phyloP scores from a whole-genome alignment of 1,140 invertebrate species.

The Drosophila virilis region DNA sequence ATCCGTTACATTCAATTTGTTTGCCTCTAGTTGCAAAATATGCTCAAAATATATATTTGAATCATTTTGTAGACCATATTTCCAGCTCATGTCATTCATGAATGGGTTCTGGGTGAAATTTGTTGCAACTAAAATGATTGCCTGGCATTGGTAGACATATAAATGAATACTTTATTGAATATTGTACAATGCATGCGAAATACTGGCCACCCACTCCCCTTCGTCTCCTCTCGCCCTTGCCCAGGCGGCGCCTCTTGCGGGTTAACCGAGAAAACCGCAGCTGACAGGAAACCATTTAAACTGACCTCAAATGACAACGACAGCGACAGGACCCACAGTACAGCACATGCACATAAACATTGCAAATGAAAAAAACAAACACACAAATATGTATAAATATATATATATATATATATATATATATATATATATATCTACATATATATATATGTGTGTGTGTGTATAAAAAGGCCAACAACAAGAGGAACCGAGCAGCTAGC shows the following conservation, averaged over 20 bases:
- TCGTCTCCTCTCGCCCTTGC: not conserved
- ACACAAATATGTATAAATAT: slow-evolving; percentile 17
- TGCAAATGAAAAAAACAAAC: slow-evolving; percentile 49
- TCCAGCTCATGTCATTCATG: not conserved
- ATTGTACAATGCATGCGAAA: slow-evolving; percentile 69
- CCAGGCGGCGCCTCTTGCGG: slow-evolving; percentile 23
- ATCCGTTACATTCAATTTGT: no score
- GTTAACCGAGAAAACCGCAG: slow-evolving; percentile 72
- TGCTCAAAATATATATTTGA: no score
- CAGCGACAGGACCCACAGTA: slow-evolving; percentile 57
- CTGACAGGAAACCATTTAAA: slow-evolving; percentile 82
- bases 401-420: slow-evolving; percentile 5
- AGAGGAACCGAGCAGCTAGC: slow-evolving; percentile 52
- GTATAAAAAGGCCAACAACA: slow-evolving; percentile 30
- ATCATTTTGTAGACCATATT: no score
- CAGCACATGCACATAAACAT: slow-evolving; percentile 34
- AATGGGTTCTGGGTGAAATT: slow-evolving; percentile 1
- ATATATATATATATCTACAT: slow-evolving; percentile 11
- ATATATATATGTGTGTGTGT: slow-evolving; percentile 8
- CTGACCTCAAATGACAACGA: slow-evolving; percentile 79
- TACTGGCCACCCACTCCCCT: slow-evolving; percentile 42
- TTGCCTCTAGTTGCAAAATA: no score
- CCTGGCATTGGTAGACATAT: slow-evolving; percentile 56
- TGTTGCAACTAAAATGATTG: slow-evolving; percentile 19
- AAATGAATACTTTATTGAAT: slow-evolving; percentile 81